A percentile compares a stretch with the other conserved stretches of the same genome.
Evolutionary conservation across 1,140 invertebrate species (phyloP).

Genomic region (Orius insidiosus): DNA sequence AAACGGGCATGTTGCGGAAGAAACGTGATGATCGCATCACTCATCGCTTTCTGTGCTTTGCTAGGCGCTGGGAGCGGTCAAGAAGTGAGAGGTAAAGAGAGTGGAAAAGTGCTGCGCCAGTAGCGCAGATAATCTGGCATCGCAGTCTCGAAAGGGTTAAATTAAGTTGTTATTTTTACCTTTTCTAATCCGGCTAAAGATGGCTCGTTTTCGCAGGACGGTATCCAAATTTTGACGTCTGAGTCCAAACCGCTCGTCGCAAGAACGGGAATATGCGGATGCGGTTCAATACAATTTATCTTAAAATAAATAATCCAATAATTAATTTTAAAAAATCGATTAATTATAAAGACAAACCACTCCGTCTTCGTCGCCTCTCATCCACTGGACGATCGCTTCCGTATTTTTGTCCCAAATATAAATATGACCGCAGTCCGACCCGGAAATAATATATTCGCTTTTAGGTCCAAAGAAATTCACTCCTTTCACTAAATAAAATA

Average conservation of each 20-base stretch:
- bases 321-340: neutral
- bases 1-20: no score
- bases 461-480: slow-evolving; percentile 85
- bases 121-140: no score
- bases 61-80: no score
- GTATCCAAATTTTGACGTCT: slow-evolving; percentile 87
- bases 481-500: slow-evolving; percentile 60
- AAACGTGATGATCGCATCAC: no score
- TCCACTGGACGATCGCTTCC: slow-evolving; percentile 73
- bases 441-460: slow-evolving; percentile 80
- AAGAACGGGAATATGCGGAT: slow-evolving; percentile 70
- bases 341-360: slow-evolving; percentile 55
- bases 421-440: slow-evolving; percentile 88
- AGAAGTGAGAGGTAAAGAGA: no score
- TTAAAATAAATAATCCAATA: no score
- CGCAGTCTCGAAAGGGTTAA: no score
- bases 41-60: no score
- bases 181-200: slow-evolving; percentile 30
- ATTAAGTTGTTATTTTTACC: no score
- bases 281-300: slow-evolving; percentile 84
- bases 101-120: no score
- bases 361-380: slow-evolving; percentile 67
- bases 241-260: slow-evolving; percentile 82
- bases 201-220: slow-evolving; percentile 42
- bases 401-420: slow-evolving; percentile 89